Conservation (phyloP, 2,888 invertebrate genomes). For the Myopa testacea region DNA sequence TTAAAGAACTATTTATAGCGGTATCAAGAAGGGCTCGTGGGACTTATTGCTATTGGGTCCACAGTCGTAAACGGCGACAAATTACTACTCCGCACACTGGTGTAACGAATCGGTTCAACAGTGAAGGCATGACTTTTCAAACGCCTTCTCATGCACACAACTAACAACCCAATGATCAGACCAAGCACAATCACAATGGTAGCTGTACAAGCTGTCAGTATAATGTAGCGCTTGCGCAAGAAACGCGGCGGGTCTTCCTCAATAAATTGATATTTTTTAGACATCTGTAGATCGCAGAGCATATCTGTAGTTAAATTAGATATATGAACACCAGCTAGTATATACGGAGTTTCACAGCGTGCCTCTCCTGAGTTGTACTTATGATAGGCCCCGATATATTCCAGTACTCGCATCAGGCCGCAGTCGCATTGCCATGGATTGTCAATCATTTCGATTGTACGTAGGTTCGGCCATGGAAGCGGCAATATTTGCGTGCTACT, state of each 20-base stretch:
- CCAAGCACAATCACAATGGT: slow-evolving; percentile 62
- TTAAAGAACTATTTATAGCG: too few relatives aligned
- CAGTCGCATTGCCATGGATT: slow-evolving; percentile 78
- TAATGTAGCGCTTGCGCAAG: slow-evolving; percentile 63
- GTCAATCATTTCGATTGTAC: slow-evolving; percentile 72
- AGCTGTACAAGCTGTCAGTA: slow-evolving; percentile 63
- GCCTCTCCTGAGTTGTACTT: slow-evolving; percentile 49
- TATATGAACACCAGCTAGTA: slow-evolving; percentile 59
- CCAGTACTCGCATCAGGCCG: slow-evolving; percentile 62
- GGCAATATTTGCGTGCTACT: slow-evolving; percentile 26
- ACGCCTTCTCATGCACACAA: slow-evolving; percentile 62
- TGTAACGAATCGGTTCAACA: slow-evolving; percentile 64
- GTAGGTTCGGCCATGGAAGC: slow-evolving; percentile 67
- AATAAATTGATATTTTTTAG: slow-evolving; percentile 59
- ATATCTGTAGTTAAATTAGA: slow-evolving; percentile 58
- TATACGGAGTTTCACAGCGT: slow-evolving; percentile 64
- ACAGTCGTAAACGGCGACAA: slow-evolving; percentile 57
- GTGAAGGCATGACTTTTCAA: slow-evolving; percentile 63
- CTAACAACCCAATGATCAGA: slow-evolving; percentile 61
- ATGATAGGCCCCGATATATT: slow-evolving; percentile 53
- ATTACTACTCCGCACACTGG: slow-evolving; percentile 64
- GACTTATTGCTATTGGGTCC: too few relatives aligned
- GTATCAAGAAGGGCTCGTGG: too few relatives aligned
- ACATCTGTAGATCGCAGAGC: slow-evolving; percentile 60
- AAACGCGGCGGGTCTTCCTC: slow-evolving; percentile 66